Base-by-base conservation (phyloP, 2,888 invertebrate species). In the Dicranocentrus wangi region DNA sequence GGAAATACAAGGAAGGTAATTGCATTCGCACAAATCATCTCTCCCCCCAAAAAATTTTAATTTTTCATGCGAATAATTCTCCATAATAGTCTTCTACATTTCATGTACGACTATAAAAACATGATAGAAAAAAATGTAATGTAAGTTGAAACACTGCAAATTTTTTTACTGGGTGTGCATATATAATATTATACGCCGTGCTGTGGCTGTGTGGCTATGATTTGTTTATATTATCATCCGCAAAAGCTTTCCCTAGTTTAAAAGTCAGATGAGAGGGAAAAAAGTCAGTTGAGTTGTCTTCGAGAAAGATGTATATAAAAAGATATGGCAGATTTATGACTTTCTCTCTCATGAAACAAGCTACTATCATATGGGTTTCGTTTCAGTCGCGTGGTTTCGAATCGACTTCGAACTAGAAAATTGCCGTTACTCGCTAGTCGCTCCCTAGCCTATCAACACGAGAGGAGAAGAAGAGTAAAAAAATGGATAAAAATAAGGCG, bases 271-370 rank as follows among this genome's bases (percentile, higher is more conserved):
- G 19, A 58, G 17, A 61, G 5, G 32, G n/a, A n/a, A n/a, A n/a
- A n/a, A n/a, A n/a, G n/a, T n/a, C n/a, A n/a, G n/a, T n/a, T n/a
- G 32, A 61, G 61, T 23, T 55, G 55, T 55, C 55, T 55, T 7
- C 55, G 23, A 25, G 13, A 25, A 10, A 17, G 61, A 61, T 32
- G 61, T 61, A 61, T 28, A 61, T 61, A 32, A 25, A 23, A 61
- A 66, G 47, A 69, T 65, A 63, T 78, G 78, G 63, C 71, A 78
- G 78, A 78, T 78, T 78, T 78, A 78, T 53, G 78, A 78, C 78
- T 65, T 68, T 63, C 70, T 28, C 47, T 78, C 53, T 53, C 63
- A 42, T 43, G 23, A 28, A 42, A 25, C 15, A 73, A 77, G 21
- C 47, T 58, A 58, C 13, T 66, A 47, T 25, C 13, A 8, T 28